Base-by-base conservation (phyloP, 2,797 vertebrate species). In the Clamator glandarius region DNA sequence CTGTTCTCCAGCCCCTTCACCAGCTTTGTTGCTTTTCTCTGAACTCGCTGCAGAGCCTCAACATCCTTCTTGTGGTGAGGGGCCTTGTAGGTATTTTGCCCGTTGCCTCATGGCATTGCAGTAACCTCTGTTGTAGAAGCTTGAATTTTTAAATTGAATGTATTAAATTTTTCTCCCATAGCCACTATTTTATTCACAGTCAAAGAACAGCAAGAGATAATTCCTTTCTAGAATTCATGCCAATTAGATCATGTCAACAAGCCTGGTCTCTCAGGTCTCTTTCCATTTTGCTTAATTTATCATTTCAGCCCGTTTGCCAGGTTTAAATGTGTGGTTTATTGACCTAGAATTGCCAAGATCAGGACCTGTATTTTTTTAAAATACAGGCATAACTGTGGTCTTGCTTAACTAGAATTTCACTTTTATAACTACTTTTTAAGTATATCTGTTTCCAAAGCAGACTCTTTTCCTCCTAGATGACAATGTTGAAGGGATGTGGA, bases 201-300 rank as follows among this genome's bases (percentile, higher is more conserved):
- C 52, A 87, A 85, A 67, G 42, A 88, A 35, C 29, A 23, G 21
- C 46, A 83, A 95, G 62, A 67, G 46, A 55, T 25, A 74, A 85
- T 88, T 90, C 33, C 58, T 78, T 78, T 85, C n/a, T 58, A 85
- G 67, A 92, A 85, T 77, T 82, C 41, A 25, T 77, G 72, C 87
- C 92, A 93, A 28, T 62, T 85, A 72, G 36, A 83, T 87, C 75
- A 46, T 26, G 11, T 84, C 89, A 93, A 54, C 75, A 75, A 80
- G 57, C 26, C 46, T 83, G 57, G 81, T 94, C 78, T 93, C 94
- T 89, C 44, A 74, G 91, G 79, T 93, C 82, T 91, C 78, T 91
- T 83, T 91, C 85, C 35, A 77, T 94, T 96, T 82, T 89, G 61
- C 82, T 87, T 92, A 87, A 90, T 95, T 93, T 96, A 87, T 87